Evolutionary conservation across 2,888 invertebrate species (phyloP), one percentile per base, ranked within the genome.

Genomic region (Sycophila texana): DNA sequence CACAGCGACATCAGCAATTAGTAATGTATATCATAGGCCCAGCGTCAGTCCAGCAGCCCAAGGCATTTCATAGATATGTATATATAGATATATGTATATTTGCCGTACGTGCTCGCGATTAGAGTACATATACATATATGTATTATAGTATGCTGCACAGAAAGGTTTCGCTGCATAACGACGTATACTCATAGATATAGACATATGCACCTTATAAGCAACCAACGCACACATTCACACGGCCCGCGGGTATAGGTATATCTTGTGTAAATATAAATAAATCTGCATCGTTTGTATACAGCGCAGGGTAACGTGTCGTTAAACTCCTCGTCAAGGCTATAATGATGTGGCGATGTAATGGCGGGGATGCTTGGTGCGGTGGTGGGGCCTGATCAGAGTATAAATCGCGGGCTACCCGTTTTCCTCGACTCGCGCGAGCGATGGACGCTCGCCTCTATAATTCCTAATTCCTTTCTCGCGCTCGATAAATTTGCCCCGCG

Each of bases 11-110:
- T 72, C 55, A 76, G 61, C 72, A 73, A 61, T 73, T 73, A 68
- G n/a, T 80, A 67, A 57, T 57, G 39, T 76, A 61, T 51, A 57
- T 58, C 20, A 80, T 71, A 71, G 53, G 72, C 71, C 53, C 74
- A 79, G 70, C 70, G 18, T 74, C 74, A 74, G 66, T 65, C 61
- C 74, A 71, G 70, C 79, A 79, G 65, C 60, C 74, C 66, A 75
- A 79, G 61, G 65, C 75, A 58, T 60, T 47, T 51, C 49, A 53
- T 67, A 67, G 10, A 75, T 66, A 18, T 61, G 39, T 72, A 71
- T 60, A 16, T 30, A 20, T 2, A 73, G 26, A 53, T 14, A 63
- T 18, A 30, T 70, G 30, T 22, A 30, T 47, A 22, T 30, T 39
- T 57, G 57, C 57, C 22, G 71, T 20, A 60, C 60, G 71, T 71